Base-by-base conservation (phyloP, 2,888 invertebrate species). In the Chironomus tentans region DNA sequence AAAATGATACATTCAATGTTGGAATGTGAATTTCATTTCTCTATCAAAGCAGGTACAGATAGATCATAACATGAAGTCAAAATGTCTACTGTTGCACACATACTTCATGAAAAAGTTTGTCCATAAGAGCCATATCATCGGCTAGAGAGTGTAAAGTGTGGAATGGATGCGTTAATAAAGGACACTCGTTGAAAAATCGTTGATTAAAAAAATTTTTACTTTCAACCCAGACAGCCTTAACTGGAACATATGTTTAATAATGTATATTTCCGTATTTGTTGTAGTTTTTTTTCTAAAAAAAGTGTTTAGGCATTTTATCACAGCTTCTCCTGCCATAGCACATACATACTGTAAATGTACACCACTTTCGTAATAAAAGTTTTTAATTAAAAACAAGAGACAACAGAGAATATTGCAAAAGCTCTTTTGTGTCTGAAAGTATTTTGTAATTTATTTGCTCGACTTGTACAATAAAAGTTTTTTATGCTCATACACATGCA, bases 311-410 rank as follows among this genome's bases (percentile, higher is more conserved):
- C 65, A 65, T 65, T 65, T 65, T 65, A 65, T 65, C 22, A 65
- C 65, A 65, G 22, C 13, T 65, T 24, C 21, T 13, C 21, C 21
- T 24, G 24, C 65, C 65, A 65, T 65, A 13, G 65, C 65, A 65
- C 13, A 56, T 56, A 65, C 13, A 56, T 56, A 65, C 24, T 50
- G 71, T 71, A 71, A 71, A 69, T 71, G 71, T 56, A 56, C 71
- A 24, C 48, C 56, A 62, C 48, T 72, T 72, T 50, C 24, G 72
- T 72, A 72, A 72, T 72, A 72, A 72, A 72, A 72, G 72, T 72
- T 72, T 72, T 72, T 72, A 72, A 72, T 72, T 72, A 72, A 72
- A 70, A 72, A 72, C 24, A 61, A 72, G 62, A 50, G 62, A 62
- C 62, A 50, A 72, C 13, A 61, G 61, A 70, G 46, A 71, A 71